Evolutionary conservation across 2,113 vertebrate species (phyloP).

Genomic region (Trichomycterus rosablanca): DNA sequence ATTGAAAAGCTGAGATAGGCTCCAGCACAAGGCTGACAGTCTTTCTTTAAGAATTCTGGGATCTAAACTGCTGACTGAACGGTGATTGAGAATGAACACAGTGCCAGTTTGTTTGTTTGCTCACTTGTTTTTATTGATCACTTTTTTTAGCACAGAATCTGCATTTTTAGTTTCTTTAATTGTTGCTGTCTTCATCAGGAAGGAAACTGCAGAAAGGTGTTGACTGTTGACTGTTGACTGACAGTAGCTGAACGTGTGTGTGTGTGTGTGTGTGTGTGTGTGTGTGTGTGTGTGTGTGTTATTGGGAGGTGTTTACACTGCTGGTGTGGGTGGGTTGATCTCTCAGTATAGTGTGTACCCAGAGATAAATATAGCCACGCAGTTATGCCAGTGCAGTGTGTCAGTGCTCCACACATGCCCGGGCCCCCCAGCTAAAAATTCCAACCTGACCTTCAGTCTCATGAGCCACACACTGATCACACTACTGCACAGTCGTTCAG

Average conservation of each 20-base stretch:
- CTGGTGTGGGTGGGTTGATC: slow-evolving; percentile 69
- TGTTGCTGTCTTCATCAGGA: too few relatives aligned
- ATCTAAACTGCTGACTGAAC: too few relatives aligned
- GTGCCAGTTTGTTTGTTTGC: too few relatives aligned
- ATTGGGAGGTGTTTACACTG: slow-evolving; percentile 49
- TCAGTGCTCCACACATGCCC: slow-evolving; percentile 76
- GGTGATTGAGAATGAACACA: too few relatives aligned
- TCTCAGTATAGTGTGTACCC: slow-evolving; percentile 84
- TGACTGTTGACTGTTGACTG: background rate
- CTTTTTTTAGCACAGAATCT: slow-evolving; percentile 13
- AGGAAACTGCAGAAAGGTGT: slow-evolving; percentile 1
- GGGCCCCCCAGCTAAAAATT: slow-evolving; percentile 86
- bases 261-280: slow-evolving; percentile 58
- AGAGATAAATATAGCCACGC: slow-evolving; percentile 90
- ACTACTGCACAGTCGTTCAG: slow-evolving; percentile 48
- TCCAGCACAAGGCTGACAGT: too few relatives aligned
- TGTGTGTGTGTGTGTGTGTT: slow-evolving; percentile 61
- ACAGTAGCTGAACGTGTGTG: slow-evolving; percentile 2
- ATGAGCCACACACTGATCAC: too few relatives aligned
- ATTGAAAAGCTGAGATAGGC: too few relatives aligned
- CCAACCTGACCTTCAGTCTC: slow-evolving; percentile 76
- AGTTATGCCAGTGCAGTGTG: slow-evolving; percentile 75
- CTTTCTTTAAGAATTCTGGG: too few relatives aligned
- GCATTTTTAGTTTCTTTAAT: slow-evolving; percentile 21
- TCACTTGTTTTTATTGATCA: slow-evolving; percentile 4